Evolutionary conservation across 2,113 vertebrate species (phyloP).

Genomic region (Sceloporus tristichus): DNA sequence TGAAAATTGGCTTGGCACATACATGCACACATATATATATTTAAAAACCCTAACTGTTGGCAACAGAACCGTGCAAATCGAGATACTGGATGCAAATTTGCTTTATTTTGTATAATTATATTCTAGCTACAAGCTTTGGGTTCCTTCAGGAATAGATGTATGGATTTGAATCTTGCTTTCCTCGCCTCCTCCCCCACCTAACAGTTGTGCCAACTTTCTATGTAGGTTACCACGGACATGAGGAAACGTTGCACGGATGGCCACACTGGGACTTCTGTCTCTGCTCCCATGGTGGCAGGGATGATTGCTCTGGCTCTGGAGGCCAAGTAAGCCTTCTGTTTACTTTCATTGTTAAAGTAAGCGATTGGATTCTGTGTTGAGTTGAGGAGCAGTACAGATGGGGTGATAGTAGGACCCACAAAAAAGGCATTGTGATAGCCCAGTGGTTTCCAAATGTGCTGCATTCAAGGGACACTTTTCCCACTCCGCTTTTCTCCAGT

Average conservation of each 20-base stretch:
- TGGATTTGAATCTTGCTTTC: background rate
- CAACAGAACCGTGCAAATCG: background rate
- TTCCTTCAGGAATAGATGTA: background rate
- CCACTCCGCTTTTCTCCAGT: no score
- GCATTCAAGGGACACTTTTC: no score
- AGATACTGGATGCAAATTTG: background rate
- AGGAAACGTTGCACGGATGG: constrained; percentile 81
- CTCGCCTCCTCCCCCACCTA: background rate
- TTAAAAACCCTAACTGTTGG: background rate
- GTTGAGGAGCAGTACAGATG: background rate
- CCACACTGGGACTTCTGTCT: constrained; percentile 84
- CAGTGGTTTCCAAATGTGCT: no score
- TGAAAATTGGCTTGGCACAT: background rate
- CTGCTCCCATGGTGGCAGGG: constrained; percentile 83
- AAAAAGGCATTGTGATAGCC: background rate
- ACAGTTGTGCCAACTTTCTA: constrained; percentile 24
- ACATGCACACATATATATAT: background rate
- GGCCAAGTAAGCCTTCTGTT: constrained; percentile 79
- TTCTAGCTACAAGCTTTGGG: background rate
- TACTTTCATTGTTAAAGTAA: background rate
- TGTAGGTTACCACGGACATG: constrained; percentile 82
- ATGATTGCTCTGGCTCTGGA: constrained; percentile 84
- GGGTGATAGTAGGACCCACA: background rate
- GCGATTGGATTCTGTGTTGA: no score
- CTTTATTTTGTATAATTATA: background rate